Base-by-base conservation (phyloP, 2,113 vertebrate species). In the Alethe castanea region DNA sequence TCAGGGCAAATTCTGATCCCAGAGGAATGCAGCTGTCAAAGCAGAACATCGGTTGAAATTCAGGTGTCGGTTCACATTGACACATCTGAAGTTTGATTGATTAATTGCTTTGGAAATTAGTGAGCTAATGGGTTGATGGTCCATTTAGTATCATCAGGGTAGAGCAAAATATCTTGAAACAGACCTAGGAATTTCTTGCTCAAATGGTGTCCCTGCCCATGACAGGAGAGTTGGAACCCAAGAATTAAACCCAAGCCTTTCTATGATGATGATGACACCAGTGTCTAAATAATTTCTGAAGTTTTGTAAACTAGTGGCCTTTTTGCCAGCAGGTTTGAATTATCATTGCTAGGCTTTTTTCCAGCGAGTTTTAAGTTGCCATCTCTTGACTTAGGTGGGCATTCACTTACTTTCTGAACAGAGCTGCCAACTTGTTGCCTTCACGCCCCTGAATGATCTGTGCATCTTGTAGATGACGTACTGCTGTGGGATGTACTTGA, bases 101-200 rank as follows among this genome's bases (percentile, higher is more conserved):
- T 90, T 81, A 72, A 76, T 87, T 87, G 42, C 54, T 90, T 94
- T 74, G 79, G 90, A 92, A 97, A 90, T 86, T 73, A 73, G 42
- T 77, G 50, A 69, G 6, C 36, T 79, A 79, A 48, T 81, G 73
- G 52, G 25, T 45, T 67, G 31, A 45, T 35, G 29, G 45, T 62
- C 36, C 16, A 3, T 92, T 79, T 94, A 67, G 22, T 89, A 45
- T 45, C 38, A 65, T 77, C n/a, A 54, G 1, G 4, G 35, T 35
- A 72, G 33, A 20, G 19, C 19, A 85, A 82, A 80, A 26, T 92
- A 35, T 23, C 44, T 82, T 69, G 44, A 77, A 86, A 80, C 8
- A 64, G 14, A 76, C 8, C 9, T 36, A 59, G 42, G 50, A 42
- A 6, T 76, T 76, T 65, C 17, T 85, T 82, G 14, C 26, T 79